A percentile compares a stretch with the other conserved stretches of the same genome.
Conservation (phyloP, 2,797 vertebrate genomes). For the Schizopygopsis pylzovi region DNA sequence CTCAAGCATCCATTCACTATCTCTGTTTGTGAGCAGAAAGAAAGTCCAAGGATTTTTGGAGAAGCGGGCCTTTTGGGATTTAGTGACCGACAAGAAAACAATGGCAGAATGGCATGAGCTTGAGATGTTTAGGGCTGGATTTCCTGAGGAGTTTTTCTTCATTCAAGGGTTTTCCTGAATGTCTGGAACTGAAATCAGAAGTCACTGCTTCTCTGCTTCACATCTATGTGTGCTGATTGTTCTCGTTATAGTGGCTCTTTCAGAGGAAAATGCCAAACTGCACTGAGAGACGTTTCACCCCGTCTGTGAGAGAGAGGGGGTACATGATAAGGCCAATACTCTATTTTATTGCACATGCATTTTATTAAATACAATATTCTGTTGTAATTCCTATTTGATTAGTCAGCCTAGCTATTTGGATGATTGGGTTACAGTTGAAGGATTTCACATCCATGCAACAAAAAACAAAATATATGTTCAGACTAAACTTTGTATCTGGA, state of each 20-base stretch:
- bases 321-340: not conserved
- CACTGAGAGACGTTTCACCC: constrained; percentile 69
- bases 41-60: not conserved
- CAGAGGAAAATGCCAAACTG: constrained; percentile 80
- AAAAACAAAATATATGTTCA: not conserved
- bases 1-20: too few relatives aligned
- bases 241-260: constrained; percentile 79
- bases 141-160: constrained; percentile 12
- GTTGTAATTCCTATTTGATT: not conserved
- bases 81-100: not conserved
- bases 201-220: constrained; percentile 28
- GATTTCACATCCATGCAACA: not conserved
- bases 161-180: constrained; percentile 5
- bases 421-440: not conserved
- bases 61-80: not conserved
- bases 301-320: not conserved
- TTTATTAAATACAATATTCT: not conserved
- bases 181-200: not conserved
- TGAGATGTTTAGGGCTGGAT: not conserved
- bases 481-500: not conserved
- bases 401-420: not conserved
- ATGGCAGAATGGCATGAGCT: not conserved
- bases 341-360: not conserved
- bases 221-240: constrained; percentile 71
- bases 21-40: not conserved